phyloP scores from a whole-genome alignment of 2,888 invertebrate genomes.

The Iphiclides podalirius region DNA sequence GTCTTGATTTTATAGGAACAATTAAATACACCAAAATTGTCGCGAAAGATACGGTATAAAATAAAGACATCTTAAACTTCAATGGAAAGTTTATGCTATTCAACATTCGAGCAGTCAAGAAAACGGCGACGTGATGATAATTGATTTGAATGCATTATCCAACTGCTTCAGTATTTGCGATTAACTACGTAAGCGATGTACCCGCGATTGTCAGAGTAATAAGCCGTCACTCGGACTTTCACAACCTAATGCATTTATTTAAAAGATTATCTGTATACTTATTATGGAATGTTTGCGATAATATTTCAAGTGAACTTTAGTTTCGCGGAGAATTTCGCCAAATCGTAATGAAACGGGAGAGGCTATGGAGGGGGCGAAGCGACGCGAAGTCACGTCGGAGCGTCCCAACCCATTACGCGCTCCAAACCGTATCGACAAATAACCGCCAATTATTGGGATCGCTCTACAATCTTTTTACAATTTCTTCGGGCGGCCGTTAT shows the following conservation, averaged over 20 bases:
- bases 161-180: conserved; percentile 6
- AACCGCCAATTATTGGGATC: conserved; percentile 79
- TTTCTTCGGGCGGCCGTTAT: conserved; percentile 77
- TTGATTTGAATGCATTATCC: conserved; percentile 6
- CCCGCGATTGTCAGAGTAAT: neutral
- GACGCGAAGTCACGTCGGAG: conserved; percentile 67
- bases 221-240: neutral
- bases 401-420: conserved; percentile 74
- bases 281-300: too few species aligned
- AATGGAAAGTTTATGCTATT: conserved; percentile 4
- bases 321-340: conserved; percentile 61
- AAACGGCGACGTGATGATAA: neutral
- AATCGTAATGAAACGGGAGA: conserved; percentile 49
- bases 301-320: too few species aligned
- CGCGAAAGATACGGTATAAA: too few species aligned
- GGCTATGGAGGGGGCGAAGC: conserved; percentile 32
- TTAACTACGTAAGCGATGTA: conserved; percentile 2
- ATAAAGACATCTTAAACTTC: too few species aligned
- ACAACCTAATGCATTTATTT: too few species aligned
- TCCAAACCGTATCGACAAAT: conserved; percentile 80
- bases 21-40: too few species aligned
- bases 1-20: too few species aligned
- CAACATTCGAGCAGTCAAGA: conserved; percentile 8
- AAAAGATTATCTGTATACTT: too few species aligned
- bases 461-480: conserved; percentile 81